These are phyloP conservation scores for Sepioteuthis lessoniana DNA, from an alignment of 2,888 invertebrate genomes.

Conservation along the genomic window DNA sequence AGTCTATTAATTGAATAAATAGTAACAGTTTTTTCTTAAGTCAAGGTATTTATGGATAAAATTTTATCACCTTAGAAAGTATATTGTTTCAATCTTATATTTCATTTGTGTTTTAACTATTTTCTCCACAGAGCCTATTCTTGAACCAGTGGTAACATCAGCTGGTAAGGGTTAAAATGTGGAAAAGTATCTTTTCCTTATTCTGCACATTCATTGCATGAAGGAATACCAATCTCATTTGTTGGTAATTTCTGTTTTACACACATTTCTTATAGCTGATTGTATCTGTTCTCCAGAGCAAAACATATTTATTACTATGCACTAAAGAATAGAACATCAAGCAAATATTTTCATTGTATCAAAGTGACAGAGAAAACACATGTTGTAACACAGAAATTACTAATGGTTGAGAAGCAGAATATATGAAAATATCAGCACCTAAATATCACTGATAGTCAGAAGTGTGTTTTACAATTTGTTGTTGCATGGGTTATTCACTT, in stretches of 20 bases:
- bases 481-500: not conserved
- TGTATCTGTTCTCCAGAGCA: not conserved
- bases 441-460: too few relatives aligned
- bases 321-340: not conserved
- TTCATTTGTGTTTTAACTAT: slow-evolving; percentile 17
- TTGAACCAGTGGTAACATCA: slow-evolving; percentile 33
- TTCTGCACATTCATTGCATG: slow-evolving; percentile 1
- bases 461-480: not conserved
- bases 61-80: not conserved
- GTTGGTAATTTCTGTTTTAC: not conserved
- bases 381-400: not conserved
- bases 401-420: not conserved
- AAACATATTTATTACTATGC: not conserved
- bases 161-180: slow-evolving; percentile 11
- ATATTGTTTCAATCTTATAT: not conserved
- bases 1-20: too few relatives aligned
- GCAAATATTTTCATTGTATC: not conserved
- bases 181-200: not conserved
- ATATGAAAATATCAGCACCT: not conserved
- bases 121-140: not conserved
- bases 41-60: not conserved
- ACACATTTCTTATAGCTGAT: not conserved
- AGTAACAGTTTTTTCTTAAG: not conserved
- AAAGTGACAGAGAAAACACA: not conserved
- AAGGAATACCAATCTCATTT: not conserved